A percentile compares a stretch with the other conserved stretches of the same genome.
These are phyloP conservation scores for Piezodorus guildinii DNA, from an alignment of 1,140 invertebrate genomes.

Conservation along the genomic window DNA sequence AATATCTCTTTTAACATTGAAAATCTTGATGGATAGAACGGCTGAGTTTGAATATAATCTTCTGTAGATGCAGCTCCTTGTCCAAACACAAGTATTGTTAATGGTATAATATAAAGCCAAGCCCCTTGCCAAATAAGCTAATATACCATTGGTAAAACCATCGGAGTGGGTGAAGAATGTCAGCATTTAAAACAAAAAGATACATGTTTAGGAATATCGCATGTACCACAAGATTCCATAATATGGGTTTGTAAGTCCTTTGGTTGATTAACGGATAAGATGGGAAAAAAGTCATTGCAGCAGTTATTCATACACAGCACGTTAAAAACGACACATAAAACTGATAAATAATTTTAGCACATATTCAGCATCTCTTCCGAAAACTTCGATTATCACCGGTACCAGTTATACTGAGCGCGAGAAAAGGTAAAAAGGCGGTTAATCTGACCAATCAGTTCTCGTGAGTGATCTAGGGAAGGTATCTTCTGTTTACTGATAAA, in stretches of 20 bases:
- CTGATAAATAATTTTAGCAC: no score
- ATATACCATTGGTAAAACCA: slow-evolving; percentile 7
- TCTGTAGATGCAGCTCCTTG: background rate
- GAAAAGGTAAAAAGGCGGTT: no score
- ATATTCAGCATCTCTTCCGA: no score
- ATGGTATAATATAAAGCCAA: slow-evolving; percentile 6
- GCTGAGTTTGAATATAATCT: background rate
- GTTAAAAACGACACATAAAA: no score
- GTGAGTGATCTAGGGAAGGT: no score
- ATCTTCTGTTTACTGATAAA: no score
- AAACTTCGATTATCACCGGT: no score
- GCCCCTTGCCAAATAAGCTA: background rate
- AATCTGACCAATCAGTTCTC: no score
- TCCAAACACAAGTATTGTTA: background rate
- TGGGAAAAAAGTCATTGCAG: no score
- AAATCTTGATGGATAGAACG: background rate
- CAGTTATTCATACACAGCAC: no score
- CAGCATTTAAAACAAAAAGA: background rate
- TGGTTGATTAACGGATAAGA: background rate
- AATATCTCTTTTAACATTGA: background rate
- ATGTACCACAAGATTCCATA: slow-evolving; percentile 2
- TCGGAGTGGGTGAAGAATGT: background rate
- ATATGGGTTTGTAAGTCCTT: background rate
- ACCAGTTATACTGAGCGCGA: no score
- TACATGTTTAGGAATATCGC: background rate